Percentiles rank a stretch among this genome's conserved stretches.
phyloP scores from a whole-genome alignment of 2,888 invertebrate species.

The Sceliomorpha sp. region DNA sequence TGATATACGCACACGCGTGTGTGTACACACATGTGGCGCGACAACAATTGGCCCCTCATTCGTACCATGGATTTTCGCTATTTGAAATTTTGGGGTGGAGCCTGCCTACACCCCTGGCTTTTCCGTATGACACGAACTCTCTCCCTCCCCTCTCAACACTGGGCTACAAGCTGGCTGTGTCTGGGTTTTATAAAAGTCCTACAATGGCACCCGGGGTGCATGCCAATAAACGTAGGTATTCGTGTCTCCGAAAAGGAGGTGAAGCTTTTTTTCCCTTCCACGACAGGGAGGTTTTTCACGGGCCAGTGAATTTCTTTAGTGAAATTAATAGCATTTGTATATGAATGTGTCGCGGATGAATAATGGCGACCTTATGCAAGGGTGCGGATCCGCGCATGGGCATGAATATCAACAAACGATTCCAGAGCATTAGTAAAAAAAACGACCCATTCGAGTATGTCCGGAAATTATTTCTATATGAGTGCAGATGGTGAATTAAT shows the following conservation, averaged over 20 bases:
- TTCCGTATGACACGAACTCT: not conserved
- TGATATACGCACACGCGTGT: too few relatives aligned
- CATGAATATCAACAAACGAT: conserved; percentile 56
- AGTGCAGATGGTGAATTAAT: conserved; percentile 45
- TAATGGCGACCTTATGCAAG: conserved; percentile 69
- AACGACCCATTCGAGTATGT: not conserved
- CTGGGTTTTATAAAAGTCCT: conserved; percentile 56
- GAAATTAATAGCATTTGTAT: conserved; percentile 76
- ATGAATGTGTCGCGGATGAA: conserved; percentile 66
- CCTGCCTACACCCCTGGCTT: conserved; percentile 25
- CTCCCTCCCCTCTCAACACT: conserved; percentile 33
- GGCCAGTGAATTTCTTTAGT: conserved; percentile 73
- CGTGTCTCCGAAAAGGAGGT: conserved; percentile 30
- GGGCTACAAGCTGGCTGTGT: conserved; percentile 65
- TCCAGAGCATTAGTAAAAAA: conserved; percentile 14
- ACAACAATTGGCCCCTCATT: conserved; percentile 49
- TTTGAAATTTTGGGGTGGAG: conserved; percentile 43
- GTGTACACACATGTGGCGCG: conserved; percentile 11
- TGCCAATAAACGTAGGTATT: conserved; percentile 64
- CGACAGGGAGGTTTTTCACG: conserved; percentile 71
- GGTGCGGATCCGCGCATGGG: conserved; percentile 56
- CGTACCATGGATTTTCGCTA: conserved; percentile 22
- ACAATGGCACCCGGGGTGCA: conserved; percentile 72
- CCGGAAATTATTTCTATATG: conserved; percentile 31
- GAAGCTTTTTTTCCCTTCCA: conserved; percentile 59